A percentile compares a stretch with the other conserved stretches of the same genome.
phyloP scores from a whole-genome alignment of 2,797 vertebrate species.

The Sebastes minor region DNA sequence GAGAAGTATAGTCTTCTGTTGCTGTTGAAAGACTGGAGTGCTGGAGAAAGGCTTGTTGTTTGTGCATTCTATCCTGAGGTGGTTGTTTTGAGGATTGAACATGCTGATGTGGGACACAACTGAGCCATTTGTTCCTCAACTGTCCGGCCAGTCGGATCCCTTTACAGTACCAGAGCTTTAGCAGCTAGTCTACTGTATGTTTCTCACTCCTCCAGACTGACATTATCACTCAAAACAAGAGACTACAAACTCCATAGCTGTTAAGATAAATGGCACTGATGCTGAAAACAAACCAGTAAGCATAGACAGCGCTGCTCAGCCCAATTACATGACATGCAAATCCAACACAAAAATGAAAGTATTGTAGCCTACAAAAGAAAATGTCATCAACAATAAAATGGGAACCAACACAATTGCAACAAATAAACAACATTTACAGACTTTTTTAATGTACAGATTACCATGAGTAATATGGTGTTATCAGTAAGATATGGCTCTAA shows the following conservation, averaged over 20 bases:
- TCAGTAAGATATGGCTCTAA: background rate
- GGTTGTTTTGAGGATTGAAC: constrained; percentile 15
- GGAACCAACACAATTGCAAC: background rate
- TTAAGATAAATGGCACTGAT: background rate
- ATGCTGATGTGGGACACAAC: constrained; percentile 10
- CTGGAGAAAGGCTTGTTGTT: constrained; percentile 6
- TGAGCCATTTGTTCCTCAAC: constrained; percentile 22
- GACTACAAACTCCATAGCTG: background rate
- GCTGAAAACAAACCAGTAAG: background rate
- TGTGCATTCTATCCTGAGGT: constrained; percentile 7
- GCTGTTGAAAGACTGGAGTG: constrained; percentile 6
- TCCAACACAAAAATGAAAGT: background rate
- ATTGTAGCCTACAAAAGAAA: background rate
- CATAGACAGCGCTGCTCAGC: background rate
- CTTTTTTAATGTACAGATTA: background rate
- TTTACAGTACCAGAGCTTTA: constrained; percentile 3
- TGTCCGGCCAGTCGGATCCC: background rate
- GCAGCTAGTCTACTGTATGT: background rate
- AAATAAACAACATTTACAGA: background rate
- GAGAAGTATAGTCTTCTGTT: background rate
- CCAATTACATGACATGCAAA: constrained; percentile 6
- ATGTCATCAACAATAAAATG: background rate
- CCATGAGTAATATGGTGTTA: background rate
- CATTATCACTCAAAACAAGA: background rate
- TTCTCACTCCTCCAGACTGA: constrained; percentile 1